Conservation (phyloP, 2,888 invertebrate species). For the Stenoptilia bipunctidactyla region DNA sequence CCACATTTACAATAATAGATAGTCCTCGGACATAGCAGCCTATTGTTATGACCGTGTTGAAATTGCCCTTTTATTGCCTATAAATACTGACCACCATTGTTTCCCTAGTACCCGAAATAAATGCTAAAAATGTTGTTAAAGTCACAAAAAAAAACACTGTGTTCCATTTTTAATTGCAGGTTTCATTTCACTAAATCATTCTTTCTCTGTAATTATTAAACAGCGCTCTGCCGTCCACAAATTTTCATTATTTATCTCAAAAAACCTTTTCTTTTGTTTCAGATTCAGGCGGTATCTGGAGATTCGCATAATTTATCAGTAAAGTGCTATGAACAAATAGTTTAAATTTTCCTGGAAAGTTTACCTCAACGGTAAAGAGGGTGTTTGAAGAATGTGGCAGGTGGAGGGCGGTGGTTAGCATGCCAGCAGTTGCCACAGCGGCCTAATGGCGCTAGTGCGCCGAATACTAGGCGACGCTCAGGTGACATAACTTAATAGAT, state of each 20-base stretch:
- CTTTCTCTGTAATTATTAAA: no score
- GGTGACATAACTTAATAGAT: constrained; percentile 49
- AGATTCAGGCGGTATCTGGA: constrained; percentile 4
- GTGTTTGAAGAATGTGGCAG: constrained; percentile 39
- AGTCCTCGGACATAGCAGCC: background rate
- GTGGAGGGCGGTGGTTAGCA: constrained; percentile 60
- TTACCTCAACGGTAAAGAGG: constrained; percentile 9
- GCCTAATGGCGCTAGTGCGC: constrained; percentile 89
- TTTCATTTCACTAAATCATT: no score
- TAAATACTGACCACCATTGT: constrained; percentile 26
- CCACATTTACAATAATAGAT: constrained; percentile 1
- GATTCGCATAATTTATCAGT: background rate
- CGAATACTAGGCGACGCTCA: constrained; percentile 89
- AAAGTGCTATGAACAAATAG: constrained; percentile 31
- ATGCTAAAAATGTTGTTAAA: background rate
- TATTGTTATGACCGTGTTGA: background rate
- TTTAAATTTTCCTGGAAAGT: constrained; percentile 33
- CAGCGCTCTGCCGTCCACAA: no score
- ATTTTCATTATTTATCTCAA: no score
- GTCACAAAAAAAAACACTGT: no score
- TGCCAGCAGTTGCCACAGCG: constrained; percentile 72
- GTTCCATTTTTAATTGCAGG: no score
- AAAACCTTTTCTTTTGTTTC: constrained; percentile 7
- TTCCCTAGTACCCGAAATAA: constrained; percentile 10
- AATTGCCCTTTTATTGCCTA: constrained; percentile 23